phyloP scores from a whole-genome alignment of 2,797 vertebrate genomes.

The Champsocephalus esox region DNA sequence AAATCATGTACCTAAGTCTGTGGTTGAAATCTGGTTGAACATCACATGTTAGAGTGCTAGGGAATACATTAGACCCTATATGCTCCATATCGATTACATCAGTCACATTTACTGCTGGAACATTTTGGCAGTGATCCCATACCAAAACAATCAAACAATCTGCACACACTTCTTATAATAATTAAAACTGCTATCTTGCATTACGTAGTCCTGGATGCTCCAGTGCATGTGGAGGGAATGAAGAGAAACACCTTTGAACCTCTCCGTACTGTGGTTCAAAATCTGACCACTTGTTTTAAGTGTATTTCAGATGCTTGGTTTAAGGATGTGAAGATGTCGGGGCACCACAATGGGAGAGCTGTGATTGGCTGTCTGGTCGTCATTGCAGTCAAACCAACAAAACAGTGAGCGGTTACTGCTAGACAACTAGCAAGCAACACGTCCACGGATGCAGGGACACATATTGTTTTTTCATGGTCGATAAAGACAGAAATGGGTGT shows the following conservation, averaged over 20 bases:
- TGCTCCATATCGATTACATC: constrained; percentile 35
- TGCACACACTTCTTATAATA: constrained; percentile 24
- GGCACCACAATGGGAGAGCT: constrained; percentile 30
- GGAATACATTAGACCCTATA: constrained; percentile 12
- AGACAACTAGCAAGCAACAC: constrained; percentile 44
- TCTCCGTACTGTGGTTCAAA: neutral
- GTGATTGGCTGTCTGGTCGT: constrained; percentile 43
- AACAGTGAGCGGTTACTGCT: constrained; percentile 25
- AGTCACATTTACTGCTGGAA: constrained; percentile 14
- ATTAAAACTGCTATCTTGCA: constrained; percentile 48
- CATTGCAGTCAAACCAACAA: constrained; percentile 27
- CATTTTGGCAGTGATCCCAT: constrained; percentile 79
- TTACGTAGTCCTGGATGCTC: constrained; percentile 28
- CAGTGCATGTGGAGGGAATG: neutral
- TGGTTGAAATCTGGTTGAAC: constrained; percentile 46
- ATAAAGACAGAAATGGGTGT: constrained; percentile 57
- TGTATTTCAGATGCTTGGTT: constrained; percentile 21
- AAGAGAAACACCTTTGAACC: constrained; percentile 1
- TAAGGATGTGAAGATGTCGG: constrained; percentile 16
- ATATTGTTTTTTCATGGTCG: constrained; percentile 35
- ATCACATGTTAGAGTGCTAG: constrained; percentile 38
- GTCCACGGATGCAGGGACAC: constrained; percentile 26
- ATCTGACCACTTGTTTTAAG: constrained; percentile 11
- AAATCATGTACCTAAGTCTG: constrained; percentile 13
- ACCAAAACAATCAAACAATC: constrained; percentile 50